A percentile compares a stretch with the other conserved stretches of the same genome.
Conservation (phyloP, 2,888 invertebrate species). For the Ischnura elegans region DNA sequence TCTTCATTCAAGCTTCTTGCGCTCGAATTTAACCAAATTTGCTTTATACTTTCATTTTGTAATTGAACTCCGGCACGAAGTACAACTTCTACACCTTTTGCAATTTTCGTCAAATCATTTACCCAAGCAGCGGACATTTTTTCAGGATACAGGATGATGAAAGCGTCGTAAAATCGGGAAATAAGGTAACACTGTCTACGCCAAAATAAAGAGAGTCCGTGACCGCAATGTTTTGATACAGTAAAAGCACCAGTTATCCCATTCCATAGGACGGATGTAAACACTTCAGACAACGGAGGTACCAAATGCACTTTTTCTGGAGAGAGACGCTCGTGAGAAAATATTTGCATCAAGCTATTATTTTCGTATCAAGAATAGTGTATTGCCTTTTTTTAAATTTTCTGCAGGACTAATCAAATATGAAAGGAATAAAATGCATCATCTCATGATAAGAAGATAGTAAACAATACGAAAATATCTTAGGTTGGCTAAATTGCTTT, state of each 20-base stretch:
- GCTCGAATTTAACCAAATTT: constrained; percentile 86
- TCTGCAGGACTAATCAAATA: too few species aligned
- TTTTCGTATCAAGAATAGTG: too few species aligned
- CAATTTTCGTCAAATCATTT: constrained; percentile 83
- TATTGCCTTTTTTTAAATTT: too few species aligned
- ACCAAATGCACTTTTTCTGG: neutral
- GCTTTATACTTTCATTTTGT: constrained; percentile 82
- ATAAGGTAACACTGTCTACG: neutral
- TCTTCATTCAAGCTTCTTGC: constrained; percentile 79
- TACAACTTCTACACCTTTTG: constrained; percentile 86
- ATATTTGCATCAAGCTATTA: too few species aligned
- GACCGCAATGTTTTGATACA: neutral
- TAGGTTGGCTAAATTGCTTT: neutral
- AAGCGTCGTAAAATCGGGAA: neutral
- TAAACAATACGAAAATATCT: neutral
- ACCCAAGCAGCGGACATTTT: constrained; percentile 76
- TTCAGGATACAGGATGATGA: neutral
- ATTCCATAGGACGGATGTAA: neutral
- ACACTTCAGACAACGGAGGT: neutral
- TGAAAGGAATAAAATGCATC: neutral
- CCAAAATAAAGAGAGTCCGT: neutral
- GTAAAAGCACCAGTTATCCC: neutral
- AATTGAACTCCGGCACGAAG: constrained; percentile 83
- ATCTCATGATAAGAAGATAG: neutral
- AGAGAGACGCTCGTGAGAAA: too few species aligned